Base-by-base conservation (phyloP, 1,140 invertebrate species). In the Cotesia glomerata region DNA sequence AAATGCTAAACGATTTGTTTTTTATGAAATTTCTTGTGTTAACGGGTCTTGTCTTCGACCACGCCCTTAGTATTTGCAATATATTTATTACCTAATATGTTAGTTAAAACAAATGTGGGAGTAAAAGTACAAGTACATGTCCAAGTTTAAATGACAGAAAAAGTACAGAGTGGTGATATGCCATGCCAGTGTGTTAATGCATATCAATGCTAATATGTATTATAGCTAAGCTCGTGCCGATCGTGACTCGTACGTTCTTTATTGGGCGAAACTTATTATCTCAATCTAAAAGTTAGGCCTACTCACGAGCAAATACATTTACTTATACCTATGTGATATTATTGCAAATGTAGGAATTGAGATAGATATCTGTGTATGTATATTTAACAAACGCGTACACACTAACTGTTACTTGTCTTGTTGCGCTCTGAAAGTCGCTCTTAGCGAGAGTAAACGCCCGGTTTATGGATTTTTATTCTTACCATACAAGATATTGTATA, bases 351-450 rank as follows among this genome's bases (percentile, higher is more conserved):
- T 39, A 39, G 1, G 9, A 8, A 39, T 39, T 8, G 5, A 39
- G 5, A 39, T 39, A 39, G 5, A 39, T 39, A 39, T 39, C 5
- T 3, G 5, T 39, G 11, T 45, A 45, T 45, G 39, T 45, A 9
- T 45, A 45, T 45, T 9, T 5, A 45, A 2, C 39, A 8, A 45
- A 45, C 39, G 39, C 39, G 39, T 45, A 7, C 39, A 45, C 39
- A 45, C 5, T 45, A 7, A 11, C 39, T 45, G 11, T 45, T 72
- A 54, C 61, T 59, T 34, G 70, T 75, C 71, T 66, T 13, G 71
- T 75, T 69, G 36, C 67, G 63, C 54, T 75, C 74, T 75, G 65
- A 75, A 75, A 72, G 59, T 65, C 61, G 14, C 16, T 26, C 54
- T 16, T 13, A 68, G 49, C 45, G 45, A 67, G 58, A 62, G 59